Percentiles rank a stretch among this genome's conserved stretches.
phyloP scores from a whole-genome alignment of 1,140 invertebrate genomes.

The Macrosteles quadrilineatus region DNA sequence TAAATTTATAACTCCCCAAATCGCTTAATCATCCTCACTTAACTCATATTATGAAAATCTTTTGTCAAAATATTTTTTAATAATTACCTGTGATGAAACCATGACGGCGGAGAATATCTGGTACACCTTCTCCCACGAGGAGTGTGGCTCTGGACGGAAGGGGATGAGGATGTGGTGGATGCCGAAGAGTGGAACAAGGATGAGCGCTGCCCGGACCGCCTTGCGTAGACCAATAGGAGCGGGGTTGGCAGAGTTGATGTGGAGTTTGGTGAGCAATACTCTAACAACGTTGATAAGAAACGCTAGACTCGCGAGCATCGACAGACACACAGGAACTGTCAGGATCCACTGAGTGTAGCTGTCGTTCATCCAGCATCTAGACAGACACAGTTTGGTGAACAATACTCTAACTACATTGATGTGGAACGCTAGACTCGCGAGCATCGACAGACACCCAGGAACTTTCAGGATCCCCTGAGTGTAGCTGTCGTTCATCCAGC shows the following conservation, averaged over 20 bases:
- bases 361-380: slow-evolving; percentile 81
- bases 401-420: too few species aligned
- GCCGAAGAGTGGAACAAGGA: slow-evolving; percentile 79
- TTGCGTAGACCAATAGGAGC: slow-evolving; percentile 54
- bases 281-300: slow-evolving; percentile 76
- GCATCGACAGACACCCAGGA: too few species aligned
- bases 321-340: slow-evolving; percentile 73
- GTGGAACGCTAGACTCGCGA: too few species aligned
- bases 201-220: slow-evolving; percentile 69
- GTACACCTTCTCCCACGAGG: slow-evolving; percentile 74
- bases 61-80: too few species aligned
- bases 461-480: too few species aligned
- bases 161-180: slow-evolving; percentile 85
- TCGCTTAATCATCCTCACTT: background rate
- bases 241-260: slow-evolving; percentile 50
- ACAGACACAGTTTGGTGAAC: too few species aligned
- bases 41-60: too few species aligned
- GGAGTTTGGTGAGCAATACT: slow-evolving; percentile 71
- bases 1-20: too few species aligned
- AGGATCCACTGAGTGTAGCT: slow-evolving; percentile 71
- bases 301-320: slow-evolving; percentile 79
- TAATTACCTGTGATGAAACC: slow-evolving; percentile 83
- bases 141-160: slow-evolving; percentile 71
- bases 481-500: too few species aligned
- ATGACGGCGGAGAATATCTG: slow-evolving; percentile 81